These are phyloP conservation scores for Pandemis heparana DNA, from an alignment of 2,888 invertebrate species.

Conservation along the genomic window DNA sequence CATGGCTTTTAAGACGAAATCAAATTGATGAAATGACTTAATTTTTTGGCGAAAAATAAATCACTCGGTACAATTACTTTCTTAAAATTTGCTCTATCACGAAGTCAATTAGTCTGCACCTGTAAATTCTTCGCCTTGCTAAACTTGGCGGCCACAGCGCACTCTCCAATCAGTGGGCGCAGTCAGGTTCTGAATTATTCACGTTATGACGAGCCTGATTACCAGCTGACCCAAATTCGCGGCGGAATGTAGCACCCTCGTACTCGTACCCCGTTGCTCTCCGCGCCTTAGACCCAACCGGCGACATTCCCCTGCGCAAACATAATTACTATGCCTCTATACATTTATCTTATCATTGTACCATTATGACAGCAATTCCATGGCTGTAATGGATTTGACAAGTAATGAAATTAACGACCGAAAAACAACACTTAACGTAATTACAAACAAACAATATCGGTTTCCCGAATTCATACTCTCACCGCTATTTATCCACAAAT, in stretches of 20 bases:
- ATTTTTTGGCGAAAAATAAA: neutral
- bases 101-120: neutral
- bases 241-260: constrained; percentile 55
- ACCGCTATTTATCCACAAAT: constrained; percentile 26
- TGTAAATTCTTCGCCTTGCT: constrained; percentile 27
- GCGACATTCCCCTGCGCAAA: constrained; percentile 38
- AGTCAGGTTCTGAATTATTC: constrained; percentile 61
- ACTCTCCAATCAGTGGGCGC: constrained; percentile 59
- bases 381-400: neutral
- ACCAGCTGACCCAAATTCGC: constrained; percentile 64
- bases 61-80: neutral
- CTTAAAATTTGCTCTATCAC: constrained; percentile 3
- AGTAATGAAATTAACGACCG: constrained; percentile 3
- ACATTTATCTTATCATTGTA: constrained; percentile 35
- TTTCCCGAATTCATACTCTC: neutral
- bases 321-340: constrained; percentile 37
- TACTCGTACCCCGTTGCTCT: constrained; percentile 45
- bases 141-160: constrained; percentile 40
- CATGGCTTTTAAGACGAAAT: neutral
- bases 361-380: constrained; percentile 4
- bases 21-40: neutral
- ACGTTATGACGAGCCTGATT: constrained; percentile 70
- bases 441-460: constrained; percentile 9
- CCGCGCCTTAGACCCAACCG: constrained; percentile 16
- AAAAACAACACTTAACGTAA: constrained; percentile 10